phyloP scores from a whole-genome alignment of 1,140 invertebrate genomes.

The Brachionus sp. region DNA sequence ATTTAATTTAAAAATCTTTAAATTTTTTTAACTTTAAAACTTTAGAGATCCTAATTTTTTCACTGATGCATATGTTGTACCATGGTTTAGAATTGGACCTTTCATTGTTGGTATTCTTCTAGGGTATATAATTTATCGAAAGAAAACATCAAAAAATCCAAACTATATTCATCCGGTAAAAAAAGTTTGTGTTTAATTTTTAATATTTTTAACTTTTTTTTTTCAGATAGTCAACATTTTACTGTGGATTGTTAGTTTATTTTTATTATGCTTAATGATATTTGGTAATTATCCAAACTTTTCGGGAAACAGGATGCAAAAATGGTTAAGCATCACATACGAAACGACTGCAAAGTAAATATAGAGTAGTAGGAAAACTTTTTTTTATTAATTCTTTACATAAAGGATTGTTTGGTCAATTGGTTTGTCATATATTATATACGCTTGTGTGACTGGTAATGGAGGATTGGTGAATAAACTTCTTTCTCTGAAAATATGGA shows the following conservation, averaged over 20 bases:
- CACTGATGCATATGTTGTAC: slow-evolving; percentile 74
- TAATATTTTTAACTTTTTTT: not conserved
- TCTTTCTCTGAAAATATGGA: slow-evolving; percentile 72
- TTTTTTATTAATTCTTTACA: not conserved
- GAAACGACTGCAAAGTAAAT: not conserved
- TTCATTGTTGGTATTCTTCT: slow-evolving; percentile 62
- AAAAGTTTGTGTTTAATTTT: not conserved
- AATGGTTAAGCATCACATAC: not conserved
- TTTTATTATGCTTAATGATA: not conserved
- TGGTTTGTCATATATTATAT: slow-evolving; percentile 15
- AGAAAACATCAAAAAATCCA: not conserved
- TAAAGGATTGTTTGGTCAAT: slow-evolving; percentile 7
- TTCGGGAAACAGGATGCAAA: not conserved
- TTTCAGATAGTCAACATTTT: not conserved
- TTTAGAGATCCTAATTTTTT: slow-evolving; percentile 48
- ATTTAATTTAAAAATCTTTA: not conserved
- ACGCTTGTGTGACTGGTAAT: not conserved
- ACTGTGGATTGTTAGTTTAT: slow-evolving; percentile 1
- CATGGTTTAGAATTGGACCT: slow-evolving; percentile 62
- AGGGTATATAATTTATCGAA: slow-evolving; percentile 52
- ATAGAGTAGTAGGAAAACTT: not conserved
- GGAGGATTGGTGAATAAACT: slow-evolving; percentile 64
- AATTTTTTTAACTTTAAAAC: not conserved
- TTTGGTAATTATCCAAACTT: slow-evolving; percentile 8
- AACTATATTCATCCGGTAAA: not conserved